Conservation (phyloP, 2,888 invertebrate species). For the Cryptus viduatorius region DNA sequence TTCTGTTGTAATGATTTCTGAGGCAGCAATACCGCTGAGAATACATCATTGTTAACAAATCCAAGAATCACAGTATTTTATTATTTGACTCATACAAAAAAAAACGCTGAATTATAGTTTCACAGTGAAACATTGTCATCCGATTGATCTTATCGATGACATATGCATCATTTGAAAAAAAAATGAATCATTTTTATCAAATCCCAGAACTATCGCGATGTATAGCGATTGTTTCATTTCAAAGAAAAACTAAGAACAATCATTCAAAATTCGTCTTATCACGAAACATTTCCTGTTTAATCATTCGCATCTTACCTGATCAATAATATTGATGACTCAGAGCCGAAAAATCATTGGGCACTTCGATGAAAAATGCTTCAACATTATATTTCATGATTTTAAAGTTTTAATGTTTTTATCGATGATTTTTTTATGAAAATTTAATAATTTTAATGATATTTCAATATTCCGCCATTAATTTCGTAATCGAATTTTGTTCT, state of each 20-base stretch:
- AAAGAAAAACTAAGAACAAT: not conserved
- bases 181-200: slow-evolving; percentile 24
- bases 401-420: too few relatives aligned
- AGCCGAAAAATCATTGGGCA: not conserved
- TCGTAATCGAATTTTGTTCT: too few relatives aligned
- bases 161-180: not conserved
- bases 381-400: too few relatives aligned
- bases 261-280: not conserved
- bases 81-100: not conserved
- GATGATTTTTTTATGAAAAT: too few relatives aligned
- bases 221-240: not conserved
- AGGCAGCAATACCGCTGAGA: not conserved
- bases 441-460: too few relatives aligned
- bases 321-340: not conserved
- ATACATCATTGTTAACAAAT: not conserved
- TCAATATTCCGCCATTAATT: too few relatives aligned
- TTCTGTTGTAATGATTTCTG: not conserved
- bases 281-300: not conserved
- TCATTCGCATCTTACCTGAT: not conserved
- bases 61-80: too few relatives aligned
- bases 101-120: not conserved
- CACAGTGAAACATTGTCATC: slow-evolving; percentile 17
- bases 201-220: not conserved
- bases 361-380: too few relatives aligned
- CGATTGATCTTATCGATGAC: slow-evolving; percentile 11